A percentile compares a stretch with the other conserved stretches of the same genome.
These are phyloP conservation scores for Hemibagrus wyckioides DNA, from an alignment of 2,113 vertebrate genomes.

Conservation along the genomic window DNA sequence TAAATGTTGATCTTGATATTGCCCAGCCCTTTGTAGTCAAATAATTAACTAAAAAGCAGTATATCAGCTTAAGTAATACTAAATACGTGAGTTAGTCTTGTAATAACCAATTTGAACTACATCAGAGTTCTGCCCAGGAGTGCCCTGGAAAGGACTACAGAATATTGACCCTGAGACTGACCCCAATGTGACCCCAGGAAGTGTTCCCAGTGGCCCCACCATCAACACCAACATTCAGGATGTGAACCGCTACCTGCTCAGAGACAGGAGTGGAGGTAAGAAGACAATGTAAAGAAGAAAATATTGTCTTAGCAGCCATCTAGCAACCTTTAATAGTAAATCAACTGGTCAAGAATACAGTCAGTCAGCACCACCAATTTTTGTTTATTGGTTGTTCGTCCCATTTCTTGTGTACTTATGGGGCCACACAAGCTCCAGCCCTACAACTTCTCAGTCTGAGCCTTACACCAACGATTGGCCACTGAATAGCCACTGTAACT, in stretches of 20 bases:
- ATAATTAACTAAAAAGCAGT: not conserved
- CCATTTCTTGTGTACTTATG: constrained; percentile 16
- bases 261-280: constrained; percentile 87
- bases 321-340: not conserved
- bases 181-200: constrained; percentile 96
- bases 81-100: not conserved
- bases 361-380: not conserved
- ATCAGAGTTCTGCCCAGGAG: constrained; percentile 96
- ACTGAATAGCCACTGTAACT: not conserved
- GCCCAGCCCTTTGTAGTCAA: not conserved
- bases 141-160: constrained; percentile 99
- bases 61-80: not conserved
- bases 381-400: not conserved
- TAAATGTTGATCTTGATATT: not conserved
- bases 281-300: not conserved
- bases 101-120: not conserved
- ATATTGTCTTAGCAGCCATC: not conserved
- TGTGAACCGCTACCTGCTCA: constrained; percentile 95
- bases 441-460: not conserved
- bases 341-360: not conserved
- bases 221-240: constrained; percentile 99
- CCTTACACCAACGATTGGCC: not conserved
- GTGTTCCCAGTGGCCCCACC: constrained; percentile 93
- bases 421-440: not conserved
- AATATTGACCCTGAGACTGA: constrained; percentile 98